Conservation (phyloP, 2,113 vertebrate species). For the Callionymus lyra region DNA sequence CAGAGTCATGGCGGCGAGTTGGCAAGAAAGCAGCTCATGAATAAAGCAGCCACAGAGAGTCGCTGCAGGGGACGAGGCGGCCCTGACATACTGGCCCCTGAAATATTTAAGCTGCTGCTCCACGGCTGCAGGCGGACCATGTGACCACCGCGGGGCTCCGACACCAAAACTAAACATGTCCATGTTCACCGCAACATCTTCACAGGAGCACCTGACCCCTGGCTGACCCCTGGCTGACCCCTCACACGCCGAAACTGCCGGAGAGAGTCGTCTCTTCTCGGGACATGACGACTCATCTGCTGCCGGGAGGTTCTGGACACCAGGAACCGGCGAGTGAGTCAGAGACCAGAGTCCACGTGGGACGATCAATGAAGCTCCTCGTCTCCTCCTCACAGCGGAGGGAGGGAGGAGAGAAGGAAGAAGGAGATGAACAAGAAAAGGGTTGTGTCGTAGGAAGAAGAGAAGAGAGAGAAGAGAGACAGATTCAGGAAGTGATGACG, state of each 20-base stretch:
- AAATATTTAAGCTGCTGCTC: conserved; percentile 61
- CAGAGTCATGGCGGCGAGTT: conserved; percentile 12
- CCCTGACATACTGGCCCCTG: conserved; percentile 55
- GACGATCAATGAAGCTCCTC: conserved; percentile 42
- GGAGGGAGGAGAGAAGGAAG: too few relatives aligned
- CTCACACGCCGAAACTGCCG: too few relatives aligned
- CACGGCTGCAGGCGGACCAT: conserved; percentile 35
- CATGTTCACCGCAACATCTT: not conserved
- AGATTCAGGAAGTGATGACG: too few relatives aligned
- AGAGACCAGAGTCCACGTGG: conserved; percentile 28
- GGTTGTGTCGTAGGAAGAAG: too few relatives aligned
- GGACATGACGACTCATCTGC: not conserved
- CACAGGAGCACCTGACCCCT: not conserved
- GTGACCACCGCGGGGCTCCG: conserved; percentile 19
- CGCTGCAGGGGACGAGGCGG: conserved; percentile 42
- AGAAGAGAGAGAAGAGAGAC: too few relatives aligned
- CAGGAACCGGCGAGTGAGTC: too few relatives aligned
- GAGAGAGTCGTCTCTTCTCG: too few relatives aligned
- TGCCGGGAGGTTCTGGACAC: not conserved
- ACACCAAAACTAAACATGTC: not conserved
- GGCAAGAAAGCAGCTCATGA: conserved; percentile 35
- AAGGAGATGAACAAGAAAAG: too few relatives aligned
- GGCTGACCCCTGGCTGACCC: too few relatives aligned
- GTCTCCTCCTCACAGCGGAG: not conserved
- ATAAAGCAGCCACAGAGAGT: conserved; percentile 42